phyloP scores from a whole-genome alignment of 2,888 invertebrate species.

The Pachliopta kotzebuea region DNA sequence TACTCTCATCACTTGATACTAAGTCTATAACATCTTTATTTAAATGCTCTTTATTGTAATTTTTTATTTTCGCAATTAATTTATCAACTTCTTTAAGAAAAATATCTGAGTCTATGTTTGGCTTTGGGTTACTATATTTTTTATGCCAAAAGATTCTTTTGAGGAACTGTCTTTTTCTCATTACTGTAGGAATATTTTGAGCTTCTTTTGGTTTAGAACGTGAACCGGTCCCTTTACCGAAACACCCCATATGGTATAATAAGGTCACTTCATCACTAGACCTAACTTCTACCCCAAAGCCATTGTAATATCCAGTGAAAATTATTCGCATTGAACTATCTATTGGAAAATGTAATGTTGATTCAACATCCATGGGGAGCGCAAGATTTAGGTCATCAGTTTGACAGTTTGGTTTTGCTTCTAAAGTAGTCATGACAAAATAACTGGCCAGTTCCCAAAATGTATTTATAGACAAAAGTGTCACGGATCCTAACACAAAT shows the following conservation, averaged over 20 bases:
- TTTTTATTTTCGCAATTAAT: constrained; percentile 51
- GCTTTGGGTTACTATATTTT: constrained; percentile 50
- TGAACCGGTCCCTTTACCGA: constrained; percentile 87
- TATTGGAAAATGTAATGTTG: constrained; percentile 65
- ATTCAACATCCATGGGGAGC: constrained; percentile 62
- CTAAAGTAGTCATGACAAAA: constrained; percentile 63
- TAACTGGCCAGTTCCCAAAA: constrained; percentile 60
- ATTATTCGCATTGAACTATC: constrained; percentile 65
- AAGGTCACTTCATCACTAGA: constrained; percentile 80
- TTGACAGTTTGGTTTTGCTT: constrained; percentile 72
- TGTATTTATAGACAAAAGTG: constrained; percentile 60
- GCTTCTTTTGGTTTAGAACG: constrained; percentile 74
- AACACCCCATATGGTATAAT: constrained; percentile 86
- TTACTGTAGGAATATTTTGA: constrained; percentile 66
- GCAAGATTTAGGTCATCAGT: constrained; percentile 65
- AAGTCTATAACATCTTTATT: constrained; percentile 68
- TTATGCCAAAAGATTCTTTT: constrained; percentile 80
- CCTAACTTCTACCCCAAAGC: constrained; percentile 83
- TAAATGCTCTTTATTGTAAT: constrained; percentile 45
- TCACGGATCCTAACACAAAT: constrained; percentile 48
- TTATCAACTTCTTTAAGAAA: constrained; percentile 59
- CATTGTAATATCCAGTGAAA: constrained; percentile 84
- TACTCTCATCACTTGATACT: constrained; percentile 68
- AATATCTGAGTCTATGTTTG: constrained; percentile 41
- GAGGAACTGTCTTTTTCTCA: constrained; percentile 82